A percentile compares a stretch with the other conserved stretches of the same genome.
Evolutionary conservation across 2,888 invertebrate species (phyloP).

Genomic region (Torymus texanus): DNA sequence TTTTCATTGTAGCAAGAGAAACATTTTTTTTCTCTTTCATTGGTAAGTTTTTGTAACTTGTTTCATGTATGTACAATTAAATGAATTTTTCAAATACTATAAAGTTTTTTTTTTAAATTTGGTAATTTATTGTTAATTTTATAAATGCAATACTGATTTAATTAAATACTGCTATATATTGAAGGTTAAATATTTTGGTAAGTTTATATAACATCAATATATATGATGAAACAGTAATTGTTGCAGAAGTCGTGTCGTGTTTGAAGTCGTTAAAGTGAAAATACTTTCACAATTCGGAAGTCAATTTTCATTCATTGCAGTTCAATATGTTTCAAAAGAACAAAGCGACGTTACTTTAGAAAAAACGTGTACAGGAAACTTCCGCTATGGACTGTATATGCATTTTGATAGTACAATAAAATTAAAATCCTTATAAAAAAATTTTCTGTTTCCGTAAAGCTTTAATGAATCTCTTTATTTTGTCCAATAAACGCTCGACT

Average conservation of each 20-base stretch:
- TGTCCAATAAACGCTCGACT: too few species aligned
- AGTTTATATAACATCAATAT: not conserved
- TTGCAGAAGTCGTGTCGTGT: conserved; percentile 1
- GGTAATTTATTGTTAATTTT: too few species aligned
- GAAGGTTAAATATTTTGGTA: not conserved
- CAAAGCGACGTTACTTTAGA: not conserved
- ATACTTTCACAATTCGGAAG: conserved; percentile 44
- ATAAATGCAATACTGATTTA: not conserved
- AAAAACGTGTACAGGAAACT: conserved; percentile 15
- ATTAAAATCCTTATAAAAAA: too few species aligned
- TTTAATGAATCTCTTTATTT: too few species aligned
- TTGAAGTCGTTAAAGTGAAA: conserved; percentile 40
- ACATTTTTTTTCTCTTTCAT: too few species aligned
- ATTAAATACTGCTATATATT: not conserved
- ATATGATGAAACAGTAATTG: not conserved
- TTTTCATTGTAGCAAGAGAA: too few species aligned
- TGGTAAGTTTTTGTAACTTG: too few species aligned
- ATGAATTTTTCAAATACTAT: too few species aligned
- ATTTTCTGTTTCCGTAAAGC: too few species aligned
- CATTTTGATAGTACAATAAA: not conserved
- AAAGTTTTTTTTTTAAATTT: too few species aligned
- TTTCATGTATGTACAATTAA: too few species aligned
- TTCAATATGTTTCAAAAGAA: conserved; percentile 37
- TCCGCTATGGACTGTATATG: not conserved
- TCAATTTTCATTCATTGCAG: conserved; percentile 33